A percentile compares a stretch with the other conserved stretches of the same genome.
phyloP scores from a whole-genome alignment of 2,888 invertebrate species.

The Drosophila birchii region DNA sequence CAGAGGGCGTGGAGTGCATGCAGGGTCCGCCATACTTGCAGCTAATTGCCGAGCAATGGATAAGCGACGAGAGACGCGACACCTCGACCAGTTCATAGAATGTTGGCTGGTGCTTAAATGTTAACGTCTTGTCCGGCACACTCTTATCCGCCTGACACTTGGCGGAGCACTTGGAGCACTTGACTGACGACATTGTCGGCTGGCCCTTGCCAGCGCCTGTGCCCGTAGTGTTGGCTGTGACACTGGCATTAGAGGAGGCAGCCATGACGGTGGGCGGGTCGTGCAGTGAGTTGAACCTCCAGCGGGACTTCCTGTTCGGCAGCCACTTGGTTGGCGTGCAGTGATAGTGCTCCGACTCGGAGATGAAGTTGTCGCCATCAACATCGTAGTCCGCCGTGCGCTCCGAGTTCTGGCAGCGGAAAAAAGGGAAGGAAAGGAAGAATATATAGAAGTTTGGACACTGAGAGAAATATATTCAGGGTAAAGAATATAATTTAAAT shows the following conservation, averaged over 20 bases:
- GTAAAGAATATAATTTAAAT: background rate
- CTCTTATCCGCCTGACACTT: constrained; percentile 66
- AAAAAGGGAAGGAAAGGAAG: background rate
- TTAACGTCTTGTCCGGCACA: constrained; percentile 56
- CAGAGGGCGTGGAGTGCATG: constrained; percentile 48
- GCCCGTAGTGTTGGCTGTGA: constrained; percentile 28
- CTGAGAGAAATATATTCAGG: background rate
- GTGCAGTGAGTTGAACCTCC: constrained; percentile 56
- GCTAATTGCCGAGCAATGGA: constrained; percentile 78
- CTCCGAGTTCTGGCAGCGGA: constrained; percentile 77
- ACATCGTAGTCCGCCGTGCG: constrained; percentile 82
- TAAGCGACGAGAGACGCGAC: constrained; percentile 78
- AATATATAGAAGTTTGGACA: background rate
- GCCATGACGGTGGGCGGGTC: constrained; percentile 39
- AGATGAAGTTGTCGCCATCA: constrained; percentile 82
- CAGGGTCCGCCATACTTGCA: constrained; percentile 74
- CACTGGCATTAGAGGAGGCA: constrained; percentile 43
- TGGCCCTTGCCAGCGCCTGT: constrained; percentile 5
- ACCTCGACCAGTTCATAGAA: constrained; percentile 83
- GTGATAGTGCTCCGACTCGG: constrained; percentile 82
- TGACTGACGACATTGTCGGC: constrained; percentile 47
- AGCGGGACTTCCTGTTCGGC: constrained; percentile 71
- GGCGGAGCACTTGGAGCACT: constrained; percentile 62
- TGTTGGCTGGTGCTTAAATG: constrained; percentile 75
- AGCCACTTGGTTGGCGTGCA: constrained; percentile 74